Percentiles rank a stretch among this genome's conserved stretches.
Evolutionary conservation across 2,888 invertebrate genomes (phyloP).

Genomic region (Vanessa cardui): DNA sequence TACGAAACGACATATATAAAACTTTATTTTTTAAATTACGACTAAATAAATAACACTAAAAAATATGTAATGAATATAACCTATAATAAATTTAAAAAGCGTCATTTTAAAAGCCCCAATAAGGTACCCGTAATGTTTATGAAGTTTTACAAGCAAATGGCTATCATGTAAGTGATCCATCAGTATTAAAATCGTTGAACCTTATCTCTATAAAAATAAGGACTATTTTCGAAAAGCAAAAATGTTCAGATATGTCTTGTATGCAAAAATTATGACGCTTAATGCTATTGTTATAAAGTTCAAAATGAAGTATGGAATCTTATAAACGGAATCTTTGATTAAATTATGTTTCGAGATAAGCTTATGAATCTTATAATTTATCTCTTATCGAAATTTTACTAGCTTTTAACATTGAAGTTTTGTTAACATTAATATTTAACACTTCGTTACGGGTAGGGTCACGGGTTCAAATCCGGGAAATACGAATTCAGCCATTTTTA

Average conservation of each 20-base stretch:
- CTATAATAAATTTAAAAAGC: conserved; percentile 6
- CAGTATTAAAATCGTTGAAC: conserved; percentile 20
- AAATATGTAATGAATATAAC: too few species aligned
- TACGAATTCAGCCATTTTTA: not conserved
- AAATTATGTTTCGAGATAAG: conserved; percentile 25
- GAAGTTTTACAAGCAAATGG: conserved; percentile 46
- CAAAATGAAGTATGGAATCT: conserved; percentile 3
- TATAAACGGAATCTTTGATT: conserved; percentile 16
- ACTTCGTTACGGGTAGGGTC: conserved; percentile 2
- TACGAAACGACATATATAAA: too few species aligned
- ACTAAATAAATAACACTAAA: too few species aligned
- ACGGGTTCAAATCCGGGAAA: not conserved
- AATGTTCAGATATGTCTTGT: not conserved
- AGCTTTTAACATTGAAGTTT: conserved; percentile 19
- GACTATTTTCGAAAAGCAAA: conserved; percentile 19
- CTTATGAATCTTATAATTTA: conserved; percentile 20
- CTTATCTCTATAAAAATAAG: conserved; percentile 12
- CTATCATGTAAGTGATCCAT: conserved; percentile 41
- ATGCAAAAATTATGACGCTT: conserved; percentile 1
- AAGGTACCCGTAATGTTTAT: conserved; percentile 43
- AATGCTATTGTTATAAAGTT: not conserved
- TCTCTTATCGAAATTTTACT: conserved; percentile 22
- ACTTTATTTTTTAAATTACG: too few species aligned
- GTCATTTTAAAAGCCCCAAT: conserved; percentile 42
- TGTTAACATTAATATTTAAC: conserved; percentile 16